Percentiles rank a stretch among this genome's conserved stretches.
Evolutionary conservation across 1,140 invertebrate species (phyloP).

Genomic region (Piezodorus guildinii): DNA sequence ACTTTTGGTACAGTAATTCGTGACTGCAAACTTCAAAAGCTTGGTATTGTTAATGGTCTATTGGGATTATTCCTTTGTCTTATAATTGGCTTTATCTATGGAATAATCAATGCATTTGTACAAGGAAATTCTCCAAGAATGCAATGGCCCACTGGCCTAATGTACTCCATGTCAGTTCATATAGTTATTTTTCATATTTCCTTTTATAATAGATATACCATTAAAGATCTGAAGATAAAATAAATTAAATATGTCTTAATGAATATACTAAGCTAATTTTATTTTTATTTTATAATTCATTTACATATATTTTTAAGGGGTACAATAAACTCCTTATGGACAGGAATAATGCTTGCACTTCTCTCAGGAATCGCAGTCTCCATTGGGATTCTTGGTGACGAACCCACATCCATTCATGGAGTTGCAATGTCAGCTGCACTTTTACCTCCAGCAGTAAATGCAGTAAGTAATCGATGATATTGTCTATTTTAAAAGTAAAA

Average conservation of each 20-base stretch:
- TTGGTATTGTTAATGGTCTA: conserved; percentile 50
- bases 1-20: conserved; percentile 58
- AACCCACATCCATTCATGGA: conserved; percentile 61
- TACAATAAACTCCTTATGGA: conserved; percentile 47
- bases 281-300: too few species aligned
- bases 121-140: conserved; percentile 43
- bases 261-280: too few species aligned
- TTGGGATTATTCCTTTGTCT: conserved; percentile 50
- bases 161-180: conserved; percentile 45
- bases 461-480: conserved; percentile 35
- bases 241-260: too few species aligned
- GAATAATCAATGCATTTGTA: conserved; percentile 43
- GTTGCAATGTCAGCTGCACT: conserved; percentile 70
- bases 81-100: conserved; percentile 54
- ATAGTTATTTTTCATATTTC: too few species aligned
- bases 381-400: conserved; percentile 56
- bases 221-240: too few species aligned
- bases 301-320: conserved; percentile 37
- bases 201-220: too few species aligned
- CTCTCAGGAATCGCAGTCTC: conserved; percentile 65
- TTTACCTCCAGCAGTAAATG: conserved; percentile 65
- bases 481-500: too few species aligned
- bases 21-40: conserved; percentile 45
- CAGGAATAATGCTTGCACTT: conserved; percentile 55
- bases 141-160: conserved; percentile 55